Conservation (phyloP, 2,888 invertebrate species). For the Machimus atricapillus region DNA sequence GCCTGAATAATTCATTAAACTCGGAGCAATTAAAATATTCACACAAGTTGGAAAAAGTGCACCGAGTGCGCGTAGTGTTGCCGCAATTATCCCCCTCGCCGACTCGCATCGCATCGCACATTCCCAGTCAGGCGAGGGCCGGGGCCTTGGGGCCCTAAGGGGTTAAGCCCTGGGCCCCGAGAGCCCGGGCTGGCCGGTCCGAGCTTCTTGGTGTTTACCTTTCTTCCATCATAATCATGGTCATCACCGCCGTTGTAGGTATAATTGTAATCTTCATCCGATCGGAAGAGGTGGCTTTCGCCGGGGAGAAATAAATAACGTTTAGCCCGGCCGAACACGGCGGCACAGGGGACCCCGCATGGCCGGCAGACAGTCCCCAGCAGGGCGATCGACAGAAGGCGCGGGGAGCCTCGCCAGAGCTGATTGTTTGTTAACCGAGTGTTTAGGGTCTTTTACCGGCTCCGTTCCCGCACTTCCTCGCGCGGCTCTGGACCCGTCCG, state of each 20-base stretch:
- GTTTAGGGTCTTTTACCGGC: slow-evolving; percentile 15
- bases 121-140: background rate
- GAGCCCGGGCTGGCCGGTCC: background rate
- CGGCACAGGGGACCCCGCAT: background rate
- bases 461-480: background rate
- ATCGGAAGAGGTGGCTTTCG: slow-evolving; percentile 38
- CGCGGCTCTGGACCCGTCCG: slow-evolving; percentile 11
- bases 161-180: background rate
- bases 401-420: slow-evolving; percentile 36
- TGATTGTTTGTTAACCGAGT: slow-evolving; percentile 39
- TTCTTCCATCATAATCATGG: slow-evolving; percentile 38
- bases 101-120: background rate
- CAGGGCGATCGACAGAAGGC: slow-evolving; percentile 26
- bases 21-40: slow-evolving; percentile 21
- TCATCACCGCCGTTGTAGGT: slow-evolving; percentile 38
- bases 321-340: background rate
- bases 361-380: slow-evolving; percentile 27
- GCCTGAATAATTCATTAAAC: background rate
- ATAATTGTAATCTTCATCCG: slow-evolving; percentile 39
- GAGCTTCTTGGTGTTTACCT: slow-evolving; percentile 18
- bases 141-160: no score
- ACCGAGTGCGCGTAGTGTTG: background rate
- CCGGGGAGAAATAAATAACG: slow-evolving; percentile 25
- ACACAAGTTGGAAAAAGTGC: background rate
- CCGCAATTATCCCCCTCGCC: slow-evolving; percentile 1